A percentile compares a stretch with the other conserved stretches of the same genome.
Conservation (phyloP, 1,140 invertebrate genomes). For the Papilio glaucus region DNA sequence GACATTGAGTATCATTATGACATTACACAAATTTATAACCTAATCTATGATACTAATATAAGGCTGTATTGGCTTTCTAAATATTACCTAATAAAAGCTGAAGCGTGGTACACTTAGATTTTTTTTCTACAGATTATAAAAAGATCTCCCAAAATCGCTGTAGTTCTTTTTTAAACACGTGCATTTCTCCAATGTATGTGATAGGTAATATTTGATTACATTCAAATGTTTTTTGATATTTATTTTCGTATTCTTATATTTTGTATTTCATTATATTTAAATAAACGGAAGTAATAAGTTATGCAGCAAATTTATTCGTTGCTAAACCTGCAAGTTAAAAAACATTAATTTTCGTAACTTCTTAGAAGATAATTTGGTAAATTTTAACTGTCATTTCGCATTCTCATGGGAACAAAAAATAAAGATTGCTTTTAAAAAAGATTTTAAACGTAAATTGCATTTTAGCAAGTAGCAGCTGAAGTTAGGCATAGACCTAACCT, state of each 20-base stretch:
- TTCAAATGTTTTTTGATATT: no score
- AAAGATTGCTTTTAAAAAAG: no score
- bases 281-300: background rate
- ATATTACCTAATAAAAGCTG: background rate
- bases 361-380: background rate
- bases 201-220: background rate
- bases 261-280: background rate
- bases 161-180: background rate
- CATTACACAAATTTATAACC: slow-evolving; percentile 7
- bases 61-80: background rate
- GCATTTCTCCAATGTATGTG: background rate
- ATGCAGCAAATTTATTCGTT: background rate
- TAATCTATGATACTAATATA: slow-evolving; percentile 5
- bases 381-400: background rate
- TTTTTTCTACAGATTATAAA: slow-evolving; percentile 11
- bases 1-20: background rate
- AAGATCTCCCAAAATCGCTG: background rate
- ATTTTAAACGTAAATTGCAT: no score
- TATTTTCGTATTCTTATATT: background rate
- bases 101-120: background rate
- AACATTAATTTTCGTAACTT: background rate
- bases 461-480: background rate
- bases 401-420: background rate
- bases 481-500: background rate
- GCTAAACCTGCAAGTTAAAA: background rate